Evolutionary conservation across 2,888 invertebrate species (phyloP), one percentile per base, ranked within the genome.

Genomic region (Glyphotaelius pellucidus): DNA sequence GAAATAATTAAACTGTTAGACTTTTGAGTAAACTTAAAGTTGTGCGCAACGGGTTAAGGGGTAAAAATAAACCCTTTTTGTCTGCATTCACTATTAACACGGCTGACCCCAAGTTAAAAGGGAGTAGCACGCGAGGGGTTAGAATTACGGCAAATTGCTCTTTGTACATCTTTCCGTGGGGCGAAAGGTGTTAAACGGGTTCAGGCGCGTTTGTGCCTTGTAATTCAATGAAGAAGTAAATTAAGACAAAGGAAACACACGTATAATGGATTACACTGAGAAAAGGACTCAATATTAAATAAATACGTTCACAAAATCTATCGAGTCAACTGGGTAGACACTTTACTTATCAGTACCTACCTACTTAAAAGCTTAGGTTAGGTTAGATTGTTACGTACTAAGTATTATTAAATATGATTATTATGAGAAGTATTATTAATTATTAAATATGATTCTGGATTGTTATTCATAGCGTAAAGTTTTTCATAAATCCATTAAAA

Each of bases 111-210:
- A 47, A 81, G 90, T 81, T 80, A 30, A 67, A 80, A 80, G 80
- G 83, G 84, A 42, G 80, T 67, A 32, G 52, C 90, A 84, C 84
- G 90, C 35, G 84, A 84, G 90, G 90, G 84, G 84, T 90, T 90
- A 84, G 87, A 87, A 90, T 90, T 90, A 90, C 90, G 80, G 84
- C 90, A 84, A 90, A 90, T 90, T 83, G 90, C 90, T 67, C 67
- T 90, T 85, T 86, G 84, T 90, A 81, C 90, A 81, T 83, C 83
- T 84, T 80, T 79, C 38, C 79, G 80, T 90, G 80, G 85, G 90
- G 85, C 42, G 79, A 90, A 85, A 90, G 42, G 90, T 90, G 90
- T 90, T 90, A 42, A 90, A 80, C 85, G 35, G 90, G 67, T 90
- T 81, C 38, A 31, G 47, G 87, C 30, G 86, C 47, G 15, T 38